Conservation (phyloP, 2,888 invertebrate species). For the Lepeophtheirus nordmannii region DNA sequence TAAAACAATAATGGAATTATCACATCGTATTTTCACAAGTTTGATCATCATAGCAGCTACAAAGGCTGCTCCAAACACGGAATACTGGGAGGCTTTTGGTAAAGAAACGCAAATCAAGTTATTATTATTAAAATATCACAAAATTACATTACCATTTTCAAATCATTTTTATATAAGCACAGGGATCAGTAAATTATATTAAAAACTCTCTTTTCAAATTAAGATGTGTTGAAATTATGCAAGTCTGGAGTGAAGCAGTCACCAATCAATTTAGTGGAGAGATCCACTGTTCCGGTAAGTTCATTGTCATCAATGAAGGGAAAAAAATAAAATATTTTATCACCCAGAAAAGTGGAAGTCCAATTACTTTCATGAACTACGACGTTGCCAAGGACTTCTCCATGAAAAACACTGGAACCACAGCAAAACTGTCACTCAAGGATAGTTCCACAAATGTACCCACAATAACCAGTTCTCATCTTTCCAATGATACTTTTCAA, state of each 20-base stretch:
- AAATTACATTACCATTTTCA: no score
- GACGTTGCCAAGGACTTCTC: neutral
- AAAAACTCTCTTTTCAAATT: no score
- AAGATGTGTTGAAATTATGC: neutral
- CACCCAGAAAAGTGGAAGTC: neutral
- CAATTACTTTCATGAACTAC: neutral
- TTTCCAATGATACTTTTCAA: neutral
- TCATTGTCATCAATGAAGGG: no score
- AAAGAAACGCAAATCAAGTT: no score
- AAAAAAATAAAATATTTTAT: neutral
- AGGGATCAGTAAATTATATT: no score
- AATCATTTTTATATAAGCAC: no score
- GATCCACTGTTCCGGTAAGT: neutral
- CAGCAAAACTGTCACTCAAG: neutral
- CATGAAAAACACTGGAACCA: neutral
- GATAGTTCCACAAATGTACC: neutral
- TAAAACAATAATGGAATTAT: no score
- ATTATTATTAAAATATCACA: no score
- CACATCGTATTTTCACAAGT: no score
- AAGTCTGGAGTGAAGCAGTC: neutral
- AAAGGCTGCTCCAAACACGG: neutral
- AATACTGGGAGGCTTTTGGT: neutral
- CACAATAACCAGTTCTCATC: neutral
- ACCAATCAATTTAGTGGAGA: neutral
- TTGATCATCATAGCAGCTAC: no score